Base-by-base conservation (phyloP, 2,797 vertebrate species). In the Pteronotus mesoamericanus region DNA sequence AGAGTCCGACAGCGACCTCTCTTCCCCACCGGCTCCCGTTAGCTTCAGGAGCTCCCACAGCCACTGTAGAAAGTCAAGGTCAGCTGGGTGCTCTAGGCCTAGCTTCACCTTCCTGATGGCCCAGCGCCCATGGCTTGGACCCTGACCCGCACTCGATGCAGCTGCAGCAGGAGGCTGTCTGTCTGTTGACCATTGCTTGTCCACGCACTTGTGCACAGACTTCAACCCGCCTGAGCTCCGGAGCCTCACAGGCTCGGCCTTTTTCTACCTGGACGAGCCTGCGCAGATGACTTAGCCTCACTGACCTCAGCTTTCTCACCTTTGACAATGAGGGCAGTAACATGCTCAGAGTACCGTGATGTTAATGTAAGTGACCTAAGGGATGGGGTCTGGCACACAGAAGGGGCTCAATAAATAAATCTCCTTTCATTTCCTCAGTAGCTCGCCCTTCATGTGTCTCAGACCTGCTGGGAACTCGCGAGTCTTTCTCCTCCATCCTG, bases 121-220 rank as follows among this genome's bases (percentile, higher is more conserved):
- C 29, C 15, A 19, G 42, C 1, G 5, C 18, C n/a, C 14, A 3
- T 4, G 55, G 32, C 48, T 19, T 46, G 59, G 37, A 10, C 29
- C 24, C 82, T 53, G 4, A 26, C 69, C 57, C 42, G 37, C 11
- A 32, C 46, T 6, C 8, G 29, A 32, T 0, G 24, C 14, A 2
- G n/a, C 18, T 9, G 9, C 24, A 3, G 21, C 5, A 3, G 24
- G n/a, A 10, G 4, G 7, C 9, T 0, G 9, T 24, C n/a, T n/a
- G 26, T 9, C 46, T 0, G 0, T 2, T 46, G 37, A 22, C 39
- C 11, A n/a, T 11, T 5, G 21, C 14, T 9, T 1, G 0, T 72
- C 32, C n/a, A 3, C 34, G 39, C 39, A 14, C 16, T 51, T 12
- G 5, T 71, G 57, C 48, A n/a, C 1, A 39, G n/a, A 6, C 8